A percentile compares a stretch with the other conserved stretches of the same genome.
phyloP scores from a whole-genome alignment of 2,888 invertebrate genomes.

The Rhimphoctona megacephalus region DNA sequence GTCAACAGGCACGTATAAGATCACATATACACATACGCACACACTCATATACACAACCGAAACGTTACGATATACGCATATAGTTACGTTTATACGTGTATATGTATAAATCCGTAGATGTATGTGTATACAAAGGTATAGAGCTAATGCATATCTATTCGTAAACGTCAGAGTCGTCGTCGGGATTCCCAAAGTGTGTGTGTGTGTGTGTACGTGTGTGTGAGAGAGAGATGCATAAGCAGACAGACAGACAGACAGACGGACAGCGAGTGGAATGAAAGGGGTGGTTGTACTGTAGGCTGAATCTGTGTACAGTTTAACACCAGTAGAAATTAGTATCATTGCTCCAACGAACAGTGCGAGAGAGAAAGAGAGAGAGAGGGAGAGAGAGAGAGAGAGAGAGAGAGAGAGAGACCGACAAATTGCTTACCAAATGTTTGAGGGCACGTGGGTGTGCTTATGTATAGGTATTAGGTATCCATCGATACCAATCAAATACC shows the following conservation, averaged over 20 bases:
- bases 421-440: slow-evolving; percentile 39
- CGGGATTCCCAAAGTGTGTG: slow-evolving; percentile 47
- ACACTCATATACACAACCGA: slow-evolving; percentile 44
- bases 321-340: slow-evolving; percentile 63
- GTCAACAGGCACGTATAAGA: slow-evolving; percentile 73
- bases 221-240: slow-evolving; percentile 7
- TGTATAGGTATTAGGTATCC: slow-evolving; percentile 68
- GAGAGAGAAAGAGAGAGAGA: slow-evolving; percentile 25
- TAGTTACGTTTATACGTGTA: background rate
- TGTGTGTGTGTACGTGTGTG: slow-evolving; percentile 53
- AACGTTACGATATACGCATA: slow-evolving; percentile 43
- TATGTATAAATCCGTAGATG: background rate
- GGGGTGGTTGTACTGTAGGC: slow-evolving; percentile 47
- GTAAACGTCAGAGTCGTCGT: slow-evolving; percentile 66
- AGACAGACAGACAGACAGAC: background rate
- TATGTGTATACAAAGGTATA: slow-evolving; percentile 36
- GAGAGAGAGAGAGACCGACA: slow-evolving; percentile 24
- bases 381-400: slow-evolving; percentile 44
- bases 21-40: slow-evolving; percentile 70
- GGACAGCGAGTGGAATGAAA: slow-evolving; percentile 21
- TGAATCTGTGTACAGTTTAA: slow-evolving; percentile 74
- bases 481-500: slow-evolving; percentile 82
- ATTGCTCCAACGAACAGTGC: slow-evolving; percentile 34
- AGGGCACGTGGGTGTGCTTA: slow-evolving; percentile 63
- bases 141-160: slow-evolving; percentile 54